phyloP scores from a whole-genome alignment of 2,113 vertebrate species.

The Formicarius rufipectus region DNA sequence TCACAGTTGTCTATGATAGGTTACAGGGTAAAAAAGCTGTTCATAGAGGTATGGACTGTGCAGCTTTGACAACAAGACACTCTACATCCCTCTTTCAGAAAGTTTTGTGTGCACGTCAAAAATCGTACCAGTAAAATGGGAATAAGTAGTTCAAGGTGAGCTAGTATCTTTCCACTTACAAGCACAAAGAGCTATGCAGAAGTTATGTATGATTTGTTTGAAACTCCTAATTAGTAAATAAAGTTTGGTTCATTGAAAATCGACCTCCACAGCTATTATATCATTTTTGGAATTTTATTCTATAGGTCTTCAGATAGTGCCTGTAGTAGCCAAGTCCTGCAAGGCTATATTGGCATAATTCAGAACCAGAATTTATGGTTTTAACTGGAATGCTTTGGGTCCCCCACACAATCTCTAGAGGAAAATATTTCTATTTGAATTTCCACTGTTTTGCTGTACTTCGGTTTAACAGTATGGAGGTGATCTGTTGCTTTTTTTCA shows the following conservation, averaged over 20 bases:
- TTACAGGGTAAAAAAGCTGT: not conserved
- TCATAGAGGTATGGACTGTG: not conserved
- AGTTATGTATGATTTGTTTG: not conserved
- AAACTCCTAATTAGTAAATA: not conserved
- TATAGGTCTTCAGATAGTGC: not conserved
- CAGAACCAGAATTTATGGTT: not conserved
- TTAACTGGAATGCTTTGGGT: not conserved
- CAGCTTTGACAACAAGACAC: rapidly evolving
- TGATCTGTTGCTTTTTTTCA: not conserved
- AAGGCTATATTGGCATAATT: not conserved
- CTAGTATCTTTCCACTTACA: not conserved
- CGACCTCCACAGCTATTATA: not conserved
- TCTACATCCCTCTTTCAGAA: not conserved
- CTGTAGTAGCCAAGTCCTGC: not conserved
- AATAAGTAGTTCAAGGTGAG: not conserved
- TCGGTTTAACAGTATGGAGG: not conserved
- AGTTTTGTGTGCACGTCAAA: not conserved
- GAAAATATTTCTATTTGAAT: not conserved
- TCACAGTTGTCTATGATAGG: not conserved
- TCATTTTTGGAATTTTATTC: not conserved
- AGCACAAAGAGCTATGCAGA: not conserved
- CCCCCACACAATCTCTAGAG: not conserved
- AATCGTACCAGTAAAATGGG: not conserved
- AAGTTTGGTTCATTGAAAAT: not conserved
- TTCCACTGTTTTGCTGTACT: not conserved